phyloP scores from a whole-genome alignment of 2,888 invertebrate species.

The Andrena trimmerana region DNA sequence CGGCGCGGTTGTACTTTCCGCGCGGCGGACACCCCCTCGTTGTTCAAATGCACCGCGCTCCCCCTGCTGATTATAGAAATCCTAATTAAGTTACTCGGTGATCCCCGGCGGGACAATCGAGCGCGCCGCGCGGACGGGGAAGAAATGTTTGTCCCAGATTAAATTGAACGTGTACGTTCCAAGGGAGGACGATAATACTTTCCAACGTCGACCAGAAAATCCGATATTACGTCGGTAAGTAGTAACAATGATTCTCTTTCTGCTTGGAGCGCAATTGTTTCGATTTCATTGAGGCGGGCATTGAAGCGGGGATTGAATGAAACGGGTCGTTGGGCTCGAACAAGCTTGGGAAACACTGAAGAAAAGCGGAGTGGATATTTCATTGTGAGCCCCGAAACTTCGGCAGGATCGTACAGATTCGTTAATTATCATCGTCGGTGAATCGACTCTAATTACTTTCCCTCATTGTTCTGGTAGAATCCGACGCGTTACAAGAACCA shows the following conservation, averaged over 20 bases:
- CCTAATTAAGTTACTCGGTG: not conserved
- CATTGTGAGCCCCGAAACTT: slow-evolving; percentile 35
- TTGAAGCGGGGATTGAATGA: slow-evolving; percentile 33
- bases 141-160: slow-evolving; percentile 15
- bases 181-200: not conserved
- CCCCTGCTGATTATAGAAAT: not conserved
- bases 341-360: slow-evolving; percentile 30
- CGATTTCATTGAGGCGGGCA: slow-evolving; percentile 28
- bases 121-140: not conserved
- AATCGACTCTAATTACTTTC: slow-evolving; percentile 48
- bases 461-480: slow-evolving; percentile 33
- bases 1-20: not conserved
- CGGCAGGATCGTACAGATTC: slow-evolving; percentile 34
- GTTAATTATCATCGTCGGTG: slow-evolving; percentile 51
- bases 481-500: slow-evolving; percentile 35
- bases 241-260: slow-evolving; percentile 31
- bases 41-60: not conserved
- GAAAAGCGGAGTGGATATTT: slow-evolving; percentile 42
- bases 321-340: slow-evolving; percentile 34
- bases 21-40: not conserved
- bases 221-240: slow-evolving; percentile 28
- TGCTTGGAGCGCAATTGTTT: slow-evolving; percentile 28
- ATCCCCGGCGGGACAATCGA: not conserved
- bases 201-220: slow-evolving; percentile 10
- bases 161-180: slow-evolving; percentile 2